phyloP scores from a whole-genome alignment of 2,113 vertebrate species.

The Rostratula benghalensis region DNA sequence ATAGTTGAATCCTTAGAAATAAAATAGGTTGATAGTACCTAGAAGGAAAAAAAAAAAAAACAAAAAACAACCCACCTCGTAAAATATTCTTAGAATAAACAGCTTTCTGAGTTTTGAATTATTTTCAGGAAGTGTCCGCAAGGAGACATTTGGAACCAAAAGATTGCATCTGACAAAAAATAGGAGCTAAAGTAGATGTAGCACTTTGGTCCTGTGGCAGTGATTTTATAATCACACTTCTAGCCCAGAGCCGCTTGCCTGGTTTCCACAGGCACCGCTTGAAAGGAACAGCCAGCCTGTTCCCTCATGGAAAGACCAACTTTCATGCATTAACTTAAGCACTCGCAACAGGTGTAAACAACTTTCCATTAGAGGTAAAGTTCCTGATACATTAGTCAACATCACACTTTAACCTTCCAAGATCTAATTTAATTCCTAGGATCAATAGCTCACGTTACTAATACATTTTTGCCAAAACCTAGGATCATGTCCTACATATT shows the following conservation, averaged over 20 bases:
- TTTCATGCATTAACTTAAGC: constrained; percentile 6
- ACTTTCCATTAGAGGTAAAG: constrained; percentile 52
- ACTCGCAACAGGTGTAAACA: constrained; percentile 48
- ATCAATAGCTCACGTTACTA: constrained; percentile 61
- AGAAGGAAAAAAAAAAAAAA: not conserved
- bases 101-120: not conserved
- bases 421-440: constrained; percentile 60
- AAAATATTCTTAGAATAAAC: not conserved
- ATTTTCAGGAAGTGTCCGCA: not conserved
- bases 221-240: accelerated
- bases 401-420: constrained; percentile 60
- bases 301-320: not conserved
- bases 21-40: not conserved
- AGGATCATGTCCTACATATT: constrained; percentile 69
- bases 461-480: constrained; percentile 64
- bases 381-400: constrained; percentile 48
- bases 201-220: not conserved
- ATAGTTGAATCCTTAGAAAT: not conserved
- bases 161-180: not conserved
- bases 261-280: not conserved
- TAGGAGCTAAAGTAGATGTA: not conserved
- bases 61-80: not conserved
- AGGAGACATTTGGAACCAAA: not conserved
- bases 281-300: not conserved
- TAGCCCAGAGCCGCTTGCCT: not conserved